Conservation (phyloP, 2,797 vertebrate species). For the Sebastes oblongus region DNA sequence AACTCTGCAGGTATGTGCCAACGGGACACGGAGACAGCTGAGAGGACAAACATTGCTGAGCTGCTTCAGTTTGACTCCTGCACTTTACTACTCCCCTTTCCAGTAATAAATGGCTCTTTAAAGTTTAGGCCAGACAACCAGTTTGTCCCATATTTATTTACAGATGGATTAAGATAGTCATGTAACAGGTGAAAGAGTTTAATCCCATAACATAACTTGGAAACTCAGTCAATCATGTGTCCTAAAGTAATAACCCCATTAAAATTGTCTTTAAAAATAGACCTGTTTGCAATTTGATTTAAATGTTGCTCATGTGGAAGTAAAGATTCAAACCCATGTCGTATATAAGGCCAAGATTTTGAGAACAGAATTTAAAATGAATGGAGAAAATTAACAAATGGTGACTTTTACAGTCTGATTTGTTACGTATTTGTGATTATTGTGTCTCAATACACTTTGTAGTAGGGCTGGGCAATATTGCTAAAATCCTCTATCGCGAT, state of each 20-base stretch:
- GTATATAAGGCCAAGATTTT: neutral
- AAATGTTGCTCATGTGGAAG: neutral
- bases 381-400: neutral
- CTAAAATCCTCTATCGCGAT: too few species aligned
- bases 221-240: neutral
- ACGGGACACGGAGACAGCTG: constrained; percentile 51
- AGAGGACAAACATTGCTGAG: constrained; percentile 51
- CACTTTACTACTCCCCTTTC: constrained; percentile 21
- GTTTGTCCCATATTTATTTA: neutral
- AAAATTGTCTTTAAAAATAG: neutral
- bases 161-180: neutral
- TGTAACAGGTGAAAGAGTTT: neutral
- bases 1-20: constrained; percentile 32
- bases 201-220: neutral
- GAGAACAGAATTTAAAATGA: neutral
- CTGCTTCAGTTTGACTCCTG: constrained; percentile 30
- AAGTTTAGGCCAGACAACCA: neutral
- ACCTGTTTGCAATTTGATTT: neutral
- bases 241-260: neutral
- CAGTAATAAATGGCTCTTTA: neutral
- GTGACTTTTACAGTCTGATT: neutral
- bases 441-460: neutral
- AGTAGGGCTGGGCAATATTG: too few species aligned
- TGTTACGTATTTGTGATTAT: neutral
- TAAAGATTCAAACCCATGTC: neutral